Conservation (phyloP, 2,888 invertebrate species). For the Punctoribates punctum region DNA sequence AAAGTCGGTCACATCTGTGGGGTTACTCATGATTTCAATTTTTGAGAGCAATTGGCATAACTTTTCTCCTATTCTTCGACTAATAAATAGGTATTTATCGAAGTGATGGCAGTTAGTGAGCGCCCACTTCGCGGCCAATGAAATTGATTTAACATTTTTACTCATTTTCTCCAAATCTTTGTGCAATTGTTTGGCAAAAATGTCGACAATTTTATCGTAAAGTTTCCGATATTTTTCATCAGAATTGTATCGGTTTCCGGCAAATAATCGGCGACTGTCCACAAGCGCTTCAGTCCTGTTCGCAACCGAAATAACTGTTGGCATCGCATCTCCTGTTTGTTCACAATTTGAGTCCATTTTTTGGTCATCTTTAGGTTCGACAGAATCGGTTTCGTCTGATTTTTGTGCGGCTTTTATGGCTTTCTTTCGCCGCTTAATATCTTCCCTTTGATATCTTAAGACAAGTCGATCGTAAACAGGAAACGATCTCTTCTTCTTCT, state of each 20-base stretch:
- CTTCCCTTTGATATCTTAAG: not conserved
- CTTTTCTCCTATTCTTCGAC: not conserved
- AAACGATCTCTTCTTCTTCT: not conserved
- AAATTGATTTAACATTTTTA: not conserved
- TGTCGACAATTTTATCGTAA: slow-evolving; percentile 29
- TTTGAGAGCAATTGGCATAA: slow-evolving; percentile 9
- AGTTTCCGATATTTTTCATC: slow-evolving; percentile 19
- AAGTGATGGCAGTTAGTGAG: slow-evolving; percentile 27
- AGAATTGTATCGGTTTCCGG: slow-evolving; percentile 1
- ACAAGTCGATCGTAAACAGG: not conserved
- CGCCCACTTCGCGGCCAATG: slow-evolving; percentile 39
- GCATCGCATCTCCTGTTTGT: too few relatives aligned
- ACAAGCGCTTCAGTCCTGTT: not conserved
- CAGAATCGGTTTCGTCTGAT: not conserved
- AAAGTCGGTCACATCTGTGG: not conserved
- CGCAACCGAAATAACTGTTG: not conserved
- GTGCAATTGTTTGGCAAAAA: slow-evolving; percentile 30
- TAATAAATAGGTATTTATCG: slow-evolving; percentile 37
- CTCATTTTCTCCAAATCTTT: slow-evolving; percentile 20
- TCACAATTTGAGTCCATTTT: not conserved
- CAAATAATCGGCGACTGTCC: not conserved
- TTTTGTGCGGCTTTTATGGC: not conserved
- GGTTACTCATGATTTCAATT: not conserved
- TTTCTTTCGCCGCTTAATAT: not conserved
- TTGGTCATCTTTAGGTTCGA: not conserved